Base-by-base conservation (phyloP, 2,888 invertebrate species). In the Adelognathus sp. region DNA sequence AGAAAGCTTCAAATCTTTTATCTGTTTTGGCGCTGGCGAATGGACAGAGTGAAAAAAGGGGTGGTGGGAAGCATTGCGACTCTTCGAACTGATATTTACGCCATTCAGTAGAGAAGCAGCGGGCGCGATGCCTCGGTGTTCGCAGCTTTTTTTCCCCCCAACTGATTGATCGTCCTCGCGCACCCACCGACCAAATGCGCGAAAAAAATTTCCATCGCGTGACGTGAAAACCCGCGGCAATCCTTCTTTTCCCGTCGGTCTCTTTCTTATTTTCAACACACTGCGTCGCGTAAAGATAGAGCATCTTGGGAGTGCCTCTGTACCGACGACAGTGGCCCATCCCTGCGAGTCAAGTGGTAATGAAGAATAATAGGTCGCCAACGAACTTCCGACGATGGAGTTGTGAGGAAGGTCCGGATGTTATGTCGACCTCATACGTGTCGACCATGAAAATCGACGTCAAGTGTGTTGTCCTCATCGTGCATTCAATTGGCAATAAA, bases 71-170 rank as follows among this genome's bases (percentile, higher is more conserved):
- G 41, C 33, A 21, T 9, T 16, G 61, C 67, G 31, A 73, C 50
- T 33, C 36, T 69, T 74, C 39, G 41, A 50, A 60, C 63, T 33
- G 29, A 69, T 61, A 75, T 66, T 82, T 54, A 76, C 71, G 60
- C 60, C 72, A 31, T 60, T 69, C 56, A 69, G 78, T 66, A 76
- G 69, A 61, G 72, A 82, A 81, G 60, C 74, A 75, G 52, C 66
- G 64, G 60, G 14, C 41, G 31, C 36, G 56, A 39, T 29, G 50
- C 46, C 73, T 11, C 46, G 71, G 70, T 71, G 66, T 66, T 70
- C 56, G 75, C 52, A 76, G 66, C 69, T 73, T 79, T 76, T 76
- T 67, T 77, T 56, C 44, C 39, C 9, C 11, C 21, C 11, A 9
- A 44, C 61, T 72, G 77, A 77, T 67, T 67, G 72, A 77, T 77